Evolutionary conservation across 2,888 invertebrate species (phyloP).

Genomic region (Drosophila acutilabella): DNA sequence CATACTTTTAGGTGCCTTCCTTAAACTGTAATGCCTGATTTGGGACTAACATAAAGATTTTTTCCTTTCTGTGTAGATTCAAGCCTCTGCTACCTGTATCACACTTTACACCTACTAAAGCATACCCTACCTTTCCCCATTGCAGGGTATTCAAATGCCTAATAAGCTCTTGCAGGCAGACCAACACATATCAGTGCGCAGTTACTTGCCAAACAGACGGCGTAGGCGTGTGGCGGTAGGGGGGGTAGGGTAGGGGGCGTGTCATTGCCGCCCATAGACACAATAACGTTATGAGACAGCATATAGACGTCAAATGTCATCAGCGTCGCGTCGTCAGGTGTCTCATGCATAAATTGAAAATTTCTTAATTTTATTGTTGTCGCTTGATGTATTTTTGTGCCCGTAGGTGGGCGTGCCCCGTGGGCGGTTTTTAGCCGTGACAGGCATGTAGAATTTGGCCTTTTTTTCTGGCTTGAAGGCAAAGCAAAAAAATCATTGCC

Average conservation of each 20-base stretch:
- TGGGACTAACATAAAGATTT: too few species aligned
- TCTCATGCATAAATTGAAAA: slow-evolving; percentile 77
- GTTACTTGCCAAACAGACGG: not conserved
- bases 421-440: slow-evolving; percentile 46
- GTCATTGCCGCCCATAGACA: slow-evolving; percentile 17
- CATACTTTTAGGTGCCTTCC: not conserved
- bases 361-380: slow-evolving; percentile 78
- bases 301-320: slow-evolving; percentile 17
- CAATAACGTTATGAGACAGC: not conserved
- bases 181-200: slow-evolving; percentile 37
- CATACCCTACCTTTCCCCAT: not conserved
- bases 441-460: slow-evolving; percentile 24
- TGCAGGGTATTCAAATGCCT: slow-evolving; percentile 45
- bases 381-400: slow-evolving; percentile 59
- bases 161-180: slow-evolving; percentile 64
- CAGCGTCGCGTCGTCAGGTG: slow-evolving; percentile 60
- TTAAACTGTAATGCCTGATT: not conserved
- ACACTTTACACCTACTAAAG: too few species aligned
- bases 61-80: too few species aligned
- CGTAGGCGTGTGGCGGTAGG: not conserved
- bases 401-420: slow-evolving; percentile 37
- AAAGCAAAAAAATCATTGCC: slow-evolving; percentile 33
- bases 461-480: slow-evolving; percentile 13
- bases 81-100: too few species aligned
- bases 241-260: slow-evolving; percentile 32